These are phyloP conservation scores for Heteropelma amictum DNA, from an alignment of 2,888 invertebrate species.

Conservation along the genomic window DNA sequence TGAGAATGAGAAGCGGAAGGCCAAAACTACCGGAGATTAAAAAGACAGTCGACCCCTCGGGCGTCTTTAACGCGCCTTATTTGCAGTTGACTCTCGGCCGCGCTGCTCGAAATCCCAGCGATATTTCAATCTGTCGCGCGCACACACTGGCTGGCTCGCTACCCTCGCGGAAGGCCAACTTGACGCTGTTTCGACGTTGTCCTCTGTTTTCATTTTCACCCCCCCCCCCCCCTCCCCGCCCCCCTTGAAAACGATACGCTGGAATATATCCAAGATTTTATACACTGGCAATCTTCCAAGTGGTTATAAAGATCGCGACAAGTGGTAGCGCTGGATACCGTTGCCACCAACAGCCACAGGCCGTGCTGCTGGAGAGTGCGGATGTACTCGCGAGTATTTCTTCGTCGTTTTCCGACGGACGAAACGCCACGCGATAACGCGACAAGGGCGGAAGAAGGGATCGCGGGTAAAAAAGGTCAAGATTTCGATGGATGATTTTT, in stretches of 20 bases:
- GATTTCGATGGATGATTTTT: no score
- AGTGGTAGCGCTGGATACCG: slow-evolving; percentile 25
- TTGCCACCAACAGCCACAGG: background rate
- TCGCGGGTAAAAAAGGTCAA: no score
- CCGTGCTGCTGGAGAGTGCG: no score
- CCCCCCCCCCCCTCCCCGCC: no score
- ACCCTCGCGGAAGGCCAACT: slow-evolving; percentile 1
- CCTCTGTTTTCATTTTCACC: no score
- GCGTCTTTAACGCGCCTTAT: background rate
- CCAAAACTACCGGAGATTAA: no score
- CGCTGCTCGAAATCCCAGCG: slow-evolving; percentile 16
- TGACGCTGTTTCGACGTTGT: slow-evolving; percentile 21
- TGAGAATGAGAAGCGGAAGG: no score
- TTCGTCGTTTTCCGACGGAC: no score
- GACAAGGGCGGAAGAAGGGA: no score
- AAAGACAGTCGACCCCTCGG: background rate
- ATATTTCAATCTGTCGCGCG: slow-evolving; percentile 23
- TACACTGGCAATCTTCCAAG: slow-evolving; percentile 44
- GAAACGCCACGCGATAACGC: no score
- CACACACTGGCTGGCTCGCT: slow-evolving; percentile 2
- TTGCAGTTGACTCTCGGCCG: slow-evolving; percentile 1
- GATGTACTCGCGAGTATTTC: no score
- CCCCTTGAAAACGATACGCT: background rate
- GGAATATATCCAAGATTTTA: slow-evolving; percentile 45
- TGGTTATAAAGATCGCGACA: slow-evolving; percentile 30